A percentile compares a stretch with the other conserved stretches of the same genome.
phyloP scores from a whole-genome alignment of 1,140 invertebrate species.

The Meloidogyne exigua region DNA sequence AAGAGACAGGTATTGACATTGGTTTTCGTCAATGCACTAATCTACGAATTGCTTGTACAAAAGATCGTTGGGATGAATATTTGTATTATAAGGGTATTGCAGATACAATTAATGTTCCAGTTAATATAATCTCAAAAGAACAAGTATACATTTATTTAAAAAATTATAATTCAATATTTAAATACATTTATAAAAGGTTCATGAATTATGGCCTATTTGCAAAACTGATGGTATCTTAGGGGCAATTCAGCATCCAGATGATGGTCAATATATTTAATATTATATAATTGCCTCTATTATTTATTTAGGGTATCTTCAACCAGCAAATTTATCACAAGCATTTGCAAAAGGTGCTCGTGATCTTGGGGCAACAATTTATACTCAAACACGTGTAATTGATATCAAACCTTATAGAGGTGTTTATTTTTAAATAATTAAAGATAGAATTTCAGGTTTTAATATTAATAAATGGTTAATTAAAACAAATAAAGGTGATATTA shows the following conservation, averaged over 20 bases:
- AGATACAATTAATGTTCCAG: neutral
- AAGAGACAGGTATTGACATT: neutral
- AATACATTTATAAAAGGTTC: neutral
- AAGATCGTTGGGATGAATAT: slow-evolving; percentile 1
- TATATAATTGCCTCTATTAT: too few species aligned
- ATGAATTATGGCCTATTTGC: slow-evolving; percentile 2
- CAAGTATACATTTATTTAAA: neutral
- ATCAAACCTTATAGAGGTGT: neutral
- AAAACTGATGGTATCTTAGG: neutral
- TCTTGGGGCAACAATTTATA: neutral
- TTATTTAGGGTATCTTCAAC: neutral
- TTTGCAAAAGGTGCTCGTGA: neutral
- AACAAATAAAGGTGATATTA: neutral
- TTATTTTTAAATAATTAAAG: too few species aligned
- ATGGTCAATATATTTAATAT: neutral
- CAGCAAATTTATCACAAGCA: neutral
- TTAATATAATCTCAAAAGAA: neutral
- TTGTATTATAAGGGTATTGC: neutral
- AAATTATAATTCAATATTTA: neutral
- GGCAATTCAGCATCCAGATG: neutral
- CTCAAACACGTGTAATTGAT: neutral
- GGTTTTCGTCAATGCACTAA: neutral
- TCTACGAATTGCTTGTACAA: neutral
- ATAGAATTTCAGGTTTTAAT: neutral
- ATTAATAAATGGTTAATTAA: neutral